A percentile compares a stretch with the other conserved stretches of the same genome.
Conservation (phyloP, 2,797 vertebrate species). For the Syndactyla subalaris region DNA sequence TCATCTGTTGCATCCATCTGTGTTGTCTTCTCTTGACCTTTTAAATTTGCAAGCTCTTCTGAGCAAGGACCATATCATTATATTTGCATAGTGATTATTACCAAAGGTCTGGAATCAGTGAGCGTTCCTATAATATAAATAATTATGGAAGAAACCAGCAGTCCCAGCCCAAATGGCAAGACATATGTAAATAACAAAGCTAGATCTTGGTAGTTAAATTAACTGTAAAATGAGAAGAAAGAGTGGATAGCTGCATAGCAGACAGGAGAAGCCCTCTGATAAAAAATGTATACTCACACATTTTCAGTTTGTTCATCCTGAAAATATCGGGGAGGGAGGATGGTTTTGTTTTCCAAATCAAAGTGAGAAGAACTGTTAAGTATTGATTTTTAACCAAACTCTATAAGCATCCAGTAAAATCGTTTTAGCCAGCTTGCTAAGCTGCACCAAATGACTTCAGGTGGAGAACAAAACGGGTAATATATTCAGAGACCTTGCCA, state of each 20-base stretch:
- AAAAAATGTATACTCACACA: not conserved
- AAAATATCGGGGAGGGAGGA: not conserved
- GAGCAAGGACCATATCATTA: not conserved
- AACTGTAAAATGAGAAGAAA: not conserved
- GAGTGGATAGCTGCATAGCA: not conserved
- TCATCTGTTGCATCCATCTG: not conserved
- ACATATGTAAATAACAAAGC: not conserved
- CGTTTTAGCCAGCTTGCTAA: not conserved
- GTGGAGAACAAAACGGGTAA: not conserved
- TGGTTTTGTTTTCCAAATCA: not conserved
- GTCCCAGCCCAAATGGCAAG: not conserved
- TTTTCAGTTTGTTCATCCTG: not conserved
- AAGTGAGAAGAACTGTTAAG: not conserved
- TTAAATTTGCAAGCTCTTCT: not conserved
- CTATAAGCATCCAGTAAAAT: not conserved
- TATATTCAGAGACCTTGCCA: not conserved
- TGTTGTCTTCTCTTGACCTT: constrained; percentile 2
- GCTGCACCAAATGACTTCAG: not conserved
- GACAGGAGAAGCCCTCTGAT: not conserved
- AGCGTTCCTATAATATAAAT: not conserved
- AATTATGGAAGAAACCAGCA: not conserved
- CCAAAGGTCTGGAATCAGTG: not conserved
- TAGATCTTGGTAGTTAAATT: not conserved
- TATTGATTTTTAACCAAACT: not conserved
- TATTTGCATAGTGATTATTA: not conserved